Evolutionary conservation across 2,113 vertebrate species (phyloP), one percentile per base, ranked within the genome.

Genomic region (Etheostoma spectabile): DNA sequence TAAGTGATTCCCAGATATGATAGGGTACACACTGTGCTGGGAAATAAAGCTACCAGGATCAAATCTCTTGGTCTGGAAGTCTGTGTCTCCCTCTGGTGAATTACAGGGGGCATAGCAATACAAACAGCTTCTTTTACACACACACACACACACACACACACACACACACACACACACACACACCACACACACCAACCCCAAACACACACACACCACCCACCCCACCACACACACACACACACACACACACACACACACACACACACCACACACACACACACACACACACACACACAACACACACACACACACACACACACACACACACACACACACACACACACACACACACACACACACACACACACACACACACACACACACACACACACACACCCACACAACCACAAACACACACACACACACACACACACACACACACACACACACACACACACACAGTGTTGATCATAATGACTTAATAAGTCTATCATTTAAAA

Each of bases 1-100:
- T 3, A 27, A 70, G 42, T 35, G 3, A 59, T 8, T 71, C 19
- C 63, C 12, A 60, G 51, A 38, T 11, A 35, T 33, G 45, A 76
- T 51, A 42, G 4, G 46, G 49, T 6, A 35, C 33, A 11, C 18
- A 21, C 11, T 62, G 61, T 33, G 3, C 10, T 74, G 5, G 16
- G 35, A 61, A 22, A 18, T 2, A 42, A 74, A 63, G 11, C 48
- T 51, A 27, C 56, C 30, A 38, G 52, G 19, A 45, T 53, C n/a
- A 80, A 0, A 67, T 51, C 14, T 19, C 64, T 55, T 72, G 5
- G 59, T 85, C 15, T 86, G 4, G 16, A 16, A 52, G 78, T 56
- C 70, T 89, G 10, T 93, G 92, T 90, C 90, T 89, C 94, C 93
- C 91, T 59, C 93, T 92, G 56, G 91, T 91, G 94, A 84, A 33